Evolutionary conservation across 1,140 invertebrate species (phyloP), one percentile per base, ranked within the genome.

Genomic region (Meloidogyne floridensis): DNA sequence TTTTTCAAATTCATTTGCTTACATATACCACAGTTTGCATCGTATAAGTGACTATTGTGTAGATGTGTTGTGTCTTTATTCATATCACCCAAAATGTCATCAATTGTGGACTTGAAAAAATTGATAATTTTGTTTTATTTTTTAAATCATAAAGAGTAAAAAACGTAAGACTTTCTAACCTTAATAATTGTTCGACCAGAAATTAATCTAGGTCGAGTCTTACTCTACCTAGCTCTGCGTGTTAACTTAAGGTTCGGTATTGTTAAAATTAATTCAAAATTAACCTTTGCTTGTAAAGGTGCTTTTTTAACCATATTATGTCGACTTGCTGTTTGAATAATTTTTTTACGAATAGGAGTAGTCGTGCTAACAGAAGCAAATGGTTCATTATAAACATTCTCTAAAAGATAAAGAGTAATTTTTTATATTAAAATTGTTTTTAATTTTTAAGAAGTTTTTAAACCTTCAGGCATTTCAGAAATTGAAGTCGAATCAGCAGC

Each of bases 31-130:
- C 77, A 79, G 43, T 79, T 79, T 10, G 54, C 42, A 20, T 79
- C 77, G 20, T 65, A 79, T 51, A 79, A 72, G 47, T 79, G 77
- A 9, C 53, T 79, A 13, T 53, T 10, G 43, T 79, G 77, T 18
- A 69, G 3, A 5, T 54, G 56, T 15, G 77, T 79, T 20, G 77
- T 72, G 15, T 79, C 77, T 10, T 51, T 72, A 3, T 42, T n/a
- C 5, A 20, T 10, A 13, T 79, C 77, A 10, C 65, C 77, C 54
- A 79, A 71, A 79, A 79, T 79, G 10, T 79, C 77, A 9, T 79
- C 77, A 9, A 79, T 51, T 10, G 77, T 65, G 1, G 77, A 79
- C 77, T 79, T 32, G 32, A 79, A 20, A 15, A 75, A 15, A 69
- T n/a, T 9, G 32, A n/a, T 47, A 32, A 2, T 32, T 32, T 32